Conservation (phyloP, 2,888 invertebrate genomes). For the Mylabris sibirica region DNA sequence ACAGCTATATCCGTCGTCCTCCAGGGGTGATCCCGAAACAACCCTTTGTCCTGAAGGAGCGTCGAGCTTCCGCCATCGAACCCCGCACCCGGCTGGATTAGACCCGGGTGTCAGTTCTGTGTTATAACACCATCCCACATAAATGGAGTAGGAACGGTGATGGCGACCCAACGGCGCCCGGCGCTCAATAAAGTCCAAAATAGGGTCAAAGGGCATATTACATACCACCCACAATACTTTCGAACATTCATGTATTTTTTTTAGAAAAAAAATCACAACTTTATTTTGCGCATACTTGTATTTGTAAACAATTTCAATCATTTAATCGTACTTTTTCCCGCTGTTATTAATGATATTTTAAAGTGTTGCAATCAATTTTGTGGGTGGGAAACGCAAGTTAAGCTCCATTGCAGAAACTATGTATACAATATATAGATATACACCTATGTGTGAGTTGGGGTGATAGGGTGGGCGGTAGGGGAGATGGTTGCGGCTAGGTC, state of each 20-base stretch:
- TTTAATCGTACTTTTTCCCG: no score
- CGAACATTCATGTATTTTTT: not conserved
- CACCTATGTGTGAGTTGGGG: not conserved
- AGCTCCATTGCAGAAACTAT: not conserved
- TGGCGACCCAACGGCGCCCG: constrained; percentile 13
- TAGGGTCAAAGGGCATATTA: constrained; percentile 5
- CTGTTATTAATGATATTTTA: not conserved
- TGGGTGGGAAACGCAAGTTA: not conserved
- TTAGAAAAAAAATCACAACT: not conserved
- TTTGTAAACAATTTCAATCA: not conserved
- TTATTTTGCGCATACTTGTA: no score
- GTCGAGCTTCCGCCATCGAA: constrained; percentile 39
- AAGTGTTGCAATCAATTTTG: not conserved
- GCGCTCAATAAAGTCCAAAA: constrained; percentile 9
- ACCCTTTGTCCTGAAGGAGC: constrained; percentile 54
- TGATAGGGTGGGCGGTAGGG: not conserved
- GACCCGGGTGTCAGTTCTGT: constrained; percentile 27
- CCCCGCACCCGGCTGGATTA: constrained; percentile 35
- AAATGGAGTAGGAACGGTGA: not conserved
- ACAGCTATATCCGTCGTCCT: constrained; percentile 45
- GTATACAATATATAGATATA: no score
- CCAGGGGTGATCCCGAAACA: constrained; percentile 50
- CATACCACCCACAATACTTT: not conserved
- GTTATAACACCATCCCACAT: not conserved
- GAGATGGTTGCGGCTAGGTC: constrained; percentile 12